phyloP scores from a whole-genome alignment of 2,888 invertebrate species.

The Mantis religiosa region DNA sequence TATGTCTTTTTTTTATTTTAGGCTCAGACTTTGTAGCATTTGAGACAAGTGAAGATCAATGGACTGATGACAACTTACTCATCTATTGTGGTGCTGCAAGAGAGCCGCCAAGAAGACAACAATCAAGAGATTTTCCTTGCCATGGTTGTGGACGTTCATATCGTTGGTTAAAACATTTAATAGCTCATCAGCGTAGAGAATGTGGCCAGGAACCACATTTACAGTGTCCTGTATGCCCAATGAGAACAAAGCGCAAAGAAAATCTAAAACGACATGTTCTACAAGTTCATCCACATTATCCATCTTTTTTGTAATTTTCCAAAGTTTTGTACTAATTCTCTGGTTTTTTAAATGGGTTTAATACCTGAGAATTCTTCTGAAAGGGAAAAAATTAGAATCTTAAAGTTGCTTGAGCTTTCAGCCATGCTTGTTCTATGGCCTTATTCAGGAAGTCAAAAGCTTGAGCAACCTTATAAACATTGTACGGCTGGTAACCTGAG shows the following conservation, averaged over 20 bases:
- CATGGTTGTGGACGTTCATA: constrained; percentile 15
- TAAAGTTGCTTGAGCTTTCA: no score
- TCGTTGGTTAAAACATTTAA: constrained; percentile 34
- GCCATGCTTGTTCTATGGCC: no score
- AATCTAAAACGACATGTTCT: constrained; percentile 19
- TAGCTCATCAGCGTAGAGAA: constrained; percentile 47
- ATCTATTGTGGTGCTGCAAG: background rate
- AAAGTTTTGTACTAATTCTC: background rate
- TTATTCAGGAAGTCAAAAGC: no score
- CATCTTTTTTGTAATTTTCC: background rate
- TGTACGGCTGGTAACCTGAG: no score
- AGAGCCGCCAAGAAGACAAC: background rate
- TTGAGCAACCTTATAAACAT: no score
- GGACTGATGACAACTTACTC: background rate
- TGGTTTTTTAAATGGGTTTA: background rate
- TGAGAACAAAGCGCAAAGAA: constrained; percentile 27
- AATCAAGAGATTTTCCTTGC: background rate
- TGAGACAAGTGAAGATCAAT: background rate
- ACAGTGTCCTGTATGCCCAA: constrained; percentile 41
- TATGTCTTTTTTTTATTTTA: background rate
- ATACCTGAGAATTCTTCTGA: no score
- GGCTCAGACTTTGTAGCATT: background rate
- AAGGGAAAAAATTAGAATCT: no score
- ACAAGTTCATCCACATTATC: background rate
- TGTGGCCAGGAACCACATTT: constrained; percentile 51